Percentiles rank a stretch among this genome's conserved stretches.
Evolutionary conservation across 2,113 vertebrate species (phyloP).

Genomic region (Corythaixoides concolor): DNA sequence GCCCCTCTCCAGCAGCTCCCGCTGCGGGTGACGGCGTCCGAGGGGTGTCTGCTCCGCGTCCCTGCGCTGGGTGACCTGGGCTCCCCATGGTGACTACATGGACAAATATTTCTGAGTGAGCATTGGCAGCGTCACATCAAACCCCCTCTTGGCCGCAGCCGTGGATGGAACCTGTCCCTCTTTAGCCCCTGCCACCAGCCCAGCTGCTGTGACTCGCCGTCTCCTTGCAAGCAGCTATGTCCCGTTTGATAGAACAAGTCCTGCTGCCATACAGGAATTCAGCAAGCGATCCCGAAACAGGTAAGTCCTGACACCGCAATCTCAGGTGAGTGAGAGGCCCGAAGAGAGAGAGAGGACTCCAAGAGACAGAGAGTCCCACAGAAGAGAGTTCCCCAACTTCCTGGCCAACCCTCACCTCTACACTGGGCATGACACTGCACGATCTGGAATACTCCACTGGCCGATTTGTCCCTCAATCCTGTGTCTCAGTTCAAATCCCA

Average conservation of each 20-base stretch:
- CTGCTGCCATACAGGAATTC: rapidly evolving
- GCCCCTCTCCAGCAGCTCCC: rapidly evolving
- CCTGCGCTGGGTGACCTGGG: rapidly evolving
- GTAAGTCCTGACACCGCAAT: no score
- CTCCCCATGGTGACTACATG: rapidly evolving
- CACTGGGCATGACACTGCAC: no score
- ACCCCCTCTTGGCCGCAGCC: rapidly evolving
- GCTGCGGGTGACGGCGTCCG: rapidly evolving
- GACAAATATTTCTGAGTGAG: rapidly evolving
- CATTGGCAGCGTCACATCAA: rapidly evolving
- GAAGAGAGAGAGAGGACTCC: no score
- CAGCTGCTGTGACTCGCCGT: background rate
- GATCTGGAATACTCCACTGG: no score
- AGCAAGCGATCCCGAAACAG: no score
- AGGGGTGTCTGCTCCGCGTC: rapidly evolving
- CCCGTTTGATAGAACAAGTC: background rate
- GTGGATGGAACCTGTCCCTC: no score
- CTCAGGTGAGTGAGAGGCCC: no score
- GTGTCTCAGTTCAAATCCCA: no score
- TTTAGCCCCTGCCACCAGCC: background rate
- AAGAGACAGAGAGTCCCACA: no score
- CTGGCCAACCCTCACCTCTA: no score
- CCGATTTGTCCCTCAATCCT: no score
- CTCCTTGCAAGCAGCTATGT: rapidly evolving
- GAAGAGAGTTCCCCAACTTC: no score